Evolutionary conservation across 1,140 invertebrate genomes (phyloP).

Genomic region (Aphidius ervi): DNA sequence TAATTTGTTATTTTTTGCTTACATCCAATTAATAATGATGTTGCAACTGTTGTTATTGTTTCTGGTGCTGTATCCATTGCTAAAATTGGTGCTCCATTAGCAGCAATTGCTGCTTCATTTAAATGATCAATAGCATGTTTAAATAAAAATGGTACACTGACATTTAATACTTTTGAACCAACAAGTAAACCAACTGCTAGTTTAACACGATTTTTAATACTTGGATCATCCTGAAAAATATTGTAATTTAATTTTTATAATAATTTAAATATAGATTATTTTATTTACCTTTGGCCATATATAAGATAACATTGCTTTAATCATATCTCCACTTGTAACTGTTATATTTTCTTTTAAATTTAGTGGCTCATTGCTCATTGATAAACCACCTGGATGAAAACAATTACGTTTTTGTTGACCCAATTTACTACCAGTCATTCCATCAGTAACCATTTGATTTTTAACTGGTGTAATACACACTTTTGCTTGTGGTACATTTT

Average conservation of each 20-base stretch:
- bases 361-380: constrained; percentile 62
- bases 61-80: constrained; percentile 69
- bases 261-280: constrained; percentile 20
- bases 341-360: constrained; percentile 55
- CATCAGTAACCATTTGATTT: constrained; percentile 35
- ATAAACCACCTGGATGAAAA: constrained; percentile 83
- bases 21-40: constrained; percentile 83
- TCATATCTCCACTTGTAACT: constrained; percentile 75
- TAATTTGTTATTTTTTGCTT: no score
- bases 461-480: constrained; percentile 41
- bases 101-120: constrained; percentile 58
- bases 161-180: constrained; percentile 84
- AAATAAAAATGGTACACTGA: constrained; percentile 94
- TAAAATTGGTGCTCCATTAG: constrained; percentile 53
- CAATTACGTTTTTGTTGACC: constrained; percentile 71
- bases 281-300: constrained; percentile 86
- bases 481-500: constrained; percentile 44
- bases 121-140: constrained; percentile 91
- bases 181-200: constrained; percentile 76
- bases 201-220: constrained; percentile 77
- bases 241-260: constrained; percentile 21
- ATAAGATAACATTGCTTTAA: constrained; percentile 83
- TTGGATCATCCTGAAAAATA: constrained; percentile 65
- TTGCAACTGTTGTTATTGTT: constrained; percentile 68
- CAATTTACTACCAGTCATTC: constrained; percentile 47